These are phyloP conservation scores for Malurus alboscapulatus DNA, from an alignment of 2,113 vertebrate genomes.

Conservation along the genomic window DNA sequence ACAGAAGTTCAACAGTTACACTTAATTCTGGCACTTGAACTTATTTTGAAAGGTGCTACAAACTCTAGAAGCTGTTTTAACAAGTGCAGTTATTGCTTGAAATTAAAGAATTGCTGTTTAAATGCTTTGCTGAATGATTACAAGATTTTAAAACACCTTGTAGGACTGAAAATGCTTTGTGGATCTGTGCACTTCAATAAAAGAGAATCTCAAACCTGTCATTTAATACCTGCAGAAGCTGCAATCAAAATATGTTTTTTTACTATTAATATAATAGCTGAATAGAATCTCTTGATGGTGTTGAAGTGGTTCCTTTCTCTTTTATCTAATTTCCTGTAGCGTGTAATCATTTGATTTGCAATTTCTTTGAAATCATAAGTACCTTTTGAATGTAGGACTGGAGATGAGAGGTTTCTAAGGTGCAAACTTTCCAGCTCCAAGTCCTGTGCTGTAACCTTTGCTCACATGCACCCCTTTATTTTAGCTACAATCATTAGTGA, in stretches of 20 bases:
- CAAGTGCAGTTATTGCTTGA: neutral
- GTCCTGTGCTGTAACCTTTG: neutral
- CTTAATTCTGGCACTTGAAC: neutral
- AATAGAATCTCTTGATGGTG: slow-evolving; percentile 49
- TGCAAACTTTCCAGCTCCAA: neutral
- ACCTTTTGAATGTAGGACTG: neutral
- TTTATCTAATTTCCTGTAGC: slow-evolving; percentile 39
- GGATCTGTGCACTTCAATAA: neutral
- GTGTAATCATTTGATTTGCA: slow-evolving; percentile 43
- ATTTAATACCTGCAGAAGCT: slow-evolving; percentile 47
- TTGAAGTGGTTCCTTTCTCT: slow-evolving; percentile 64
- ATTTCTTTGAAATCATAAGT: slow-evolving; percentile 39
- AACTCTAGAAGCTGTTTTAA: neutral
- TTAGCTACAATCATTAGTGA: neutral
- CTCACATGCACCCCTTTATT: neutral
- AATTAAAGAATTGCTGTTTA: slow-evolving; percentile 21
- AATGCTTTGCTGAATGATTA: slow-evolving; percentile 8
- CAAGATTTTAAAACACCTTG: neutral
- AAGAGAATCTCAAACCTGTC: slow-evolving; percentile 33
- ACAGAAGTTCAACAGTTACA: neutral
- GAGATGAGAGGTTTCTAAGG: slow-evolving; percentile 15
- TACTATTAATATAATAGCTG: slow-evolving; percentile 55
- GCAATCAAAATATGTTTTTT: slow-evolving; percentile 49
- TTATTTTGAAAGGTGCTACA: neutral
- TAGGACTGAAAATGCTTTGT: neutral